A percentile compares a stretch with the other conserved stretches of the same genome.
Conservation (phyloP, 2,888 invertebrate genomes). For the Eupithecia insigniata region DNA sequence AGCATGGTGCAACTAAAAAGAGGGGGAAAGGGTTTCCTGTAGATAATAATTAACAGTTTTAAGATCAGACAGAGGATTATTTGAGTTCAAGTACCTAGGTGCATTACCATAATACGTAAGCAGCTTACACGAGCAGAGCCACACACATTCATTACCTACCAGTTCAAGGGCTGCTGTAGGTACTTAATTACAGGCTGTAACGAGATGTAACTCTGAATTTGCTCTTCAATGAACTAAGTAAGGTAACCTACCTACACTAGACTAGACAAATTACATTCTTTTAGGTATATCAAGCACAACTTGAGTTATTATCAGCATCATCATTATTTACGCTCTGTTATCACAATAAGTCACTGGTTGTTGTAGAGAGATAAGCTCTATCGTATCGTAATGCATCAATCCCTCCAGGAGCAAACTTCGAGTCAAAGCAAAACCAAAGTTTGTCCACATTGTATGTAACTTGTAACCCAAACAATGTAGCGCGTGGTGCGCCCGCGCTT, state of each 20-base stretch:
- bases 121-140: background rate
- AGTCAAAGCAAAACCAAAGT: background rate
- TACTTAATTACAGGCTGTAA: background rate
- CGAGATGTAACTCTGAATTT: background rate
- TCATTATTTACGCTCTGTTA: no score
- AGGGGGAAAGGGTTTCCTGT: no score
- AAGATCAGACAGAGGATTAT: background rate
- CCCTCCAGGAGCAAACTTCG: background rate
- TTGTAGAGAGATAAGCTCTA: background rate
- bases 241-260: background rate
- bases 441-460: no score
- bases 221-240: background rate
- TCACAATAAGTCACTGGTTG: no score
- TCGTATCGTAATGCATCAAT: background rate
- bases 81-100: background rate
- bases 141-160: no score
- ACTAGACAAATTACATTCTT: background rate
- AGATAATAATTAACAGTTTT: background rate
- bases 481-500: conserved; percentile 17
- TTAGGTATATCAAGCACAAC: background rate
- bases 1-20: no score
- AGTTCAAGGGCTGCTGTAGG: background rate
- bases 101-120: background rate
- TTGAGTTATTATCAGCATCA: background rate
- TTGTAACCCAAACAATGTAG: conserved; percentile 1